A percentile compares a stretch with the other conserved stretches of the same genome.
phyloP scores from a whole-genome alignment of 2,888 invertebrate genomes.

The Aradus depressus region DNA sequence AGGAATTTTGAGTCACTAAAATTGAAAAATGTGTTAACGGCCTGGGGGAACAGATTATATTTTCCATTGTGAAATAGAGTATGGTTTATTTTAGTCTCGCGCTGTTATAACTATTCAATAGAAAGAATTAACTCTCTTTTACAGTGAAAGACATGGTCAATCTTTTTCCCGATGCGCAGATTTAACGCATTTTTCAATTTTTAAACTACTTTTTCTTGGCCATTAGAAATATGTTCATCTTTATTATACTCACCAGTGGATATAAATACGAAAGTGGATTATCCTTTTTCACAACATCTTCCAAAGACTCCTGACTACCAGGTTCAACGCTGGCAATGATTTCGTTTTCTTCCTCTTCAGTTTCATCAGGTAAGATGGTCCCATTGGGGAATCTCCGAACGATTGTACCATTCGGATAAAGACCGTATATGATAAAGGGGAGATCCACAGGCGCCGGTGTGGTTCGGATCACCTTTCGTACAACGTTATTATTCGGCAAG shows the following conservation, averaged over 20 bases:
- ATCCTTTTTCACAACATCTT: conserved; percentile 28
- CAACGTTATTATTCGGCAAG: conserved; percentile 65
- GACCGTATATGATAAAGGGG: conserved; percentile 62
- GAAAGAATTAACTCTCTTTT: too few relatives aligned
- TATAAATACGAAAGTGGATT: conserved; percentile 28
- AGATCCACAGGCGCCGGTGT: conserved; percentile 52
- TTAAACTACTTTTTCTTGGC: neutral
- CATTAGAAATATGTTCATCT: neutral
- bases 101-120: too few relatives aligned
- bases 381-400: conserved; percentile 71
- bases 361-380: conserved; percentile 55
- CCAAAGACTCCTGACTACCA: conserved; percentile 23
- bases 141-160: too few relatives aligned
- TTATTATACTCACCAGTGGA: conserved; percentile 23
- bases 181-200: too few relatives aligned
- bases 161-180: too few relatives aligned
- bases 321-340: conserved; percentile 28
- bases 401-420: conserved; percentile 65
- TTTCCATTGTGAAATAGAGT: too few relatives aligned
- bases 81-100: too few relatives aligned
- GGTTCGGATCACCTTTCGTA: conserved; percentile 59
- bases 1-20: too few relatives aligned
- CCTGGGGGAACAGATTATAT: too few relatives aligned
- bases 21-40: too few relatives aligned
- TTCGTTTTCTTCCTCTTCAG: conserved; percentile 27